Percentiles rank a stretch among this genome's conserved stretches.
phyloP scores from a whole-genome alignment of 2,113 vertebrate species.

The Tympanuchus pallidicinctus region DNA sequence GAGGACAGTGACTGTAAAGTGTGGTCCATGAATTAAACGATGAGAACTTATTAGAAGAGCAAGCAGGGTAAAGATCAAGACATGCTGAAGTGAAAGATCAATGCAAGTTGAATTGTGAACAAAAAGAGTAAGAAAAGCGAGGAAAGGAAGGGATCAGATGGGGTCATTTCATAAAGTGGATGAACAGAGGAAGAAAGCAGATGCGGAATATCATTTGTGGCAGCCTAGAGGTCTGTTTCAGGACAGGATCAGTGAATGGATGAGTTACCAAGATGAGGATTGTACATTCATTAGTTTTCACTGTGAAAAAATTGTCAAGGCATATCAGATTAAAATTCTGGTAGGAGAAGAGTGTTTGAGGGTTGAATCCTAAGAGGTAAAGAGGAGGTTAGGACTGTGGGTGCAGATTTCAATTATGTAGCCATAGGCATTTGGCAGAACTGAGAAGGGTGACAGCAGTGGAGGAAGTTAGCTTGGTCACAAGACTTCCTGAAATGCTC shows the following conservation, averaged over 20 bases:
- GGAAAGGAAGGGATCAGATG: background rate
- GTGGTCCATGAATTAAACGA: background rate
- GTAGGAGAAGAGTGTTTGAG: background rate
- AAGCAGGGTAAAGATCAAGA: background rate
- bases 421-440: background rate
- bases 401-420: background rate
- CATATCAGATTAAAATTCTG: background rate
- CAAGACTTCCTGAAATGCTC: background rate
- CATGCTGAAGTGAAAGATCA: background rate
- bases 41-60: background rate
- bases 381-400: background rate
- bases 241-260: background rate
- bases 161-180: background rate
- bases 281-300: background rate
- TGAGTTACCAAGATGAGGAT: background rate
- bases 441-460: background rate
- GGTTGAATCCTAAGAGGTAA: background rate
- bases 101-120: background rate
- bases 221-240: background rate
- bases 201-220: background rate
- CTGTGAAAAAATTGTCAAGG: background rate
- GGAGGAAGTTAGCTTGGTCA: background rate
- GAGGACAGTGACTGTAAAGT: background rate
- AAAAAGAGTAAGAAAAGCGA: background rate
- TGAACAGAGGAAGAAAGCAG: background rate